Evolutionary conservation across 2,797 vertebrate genomes (phyloP).

Genomic region (Brachymystax lenok): DNA sequence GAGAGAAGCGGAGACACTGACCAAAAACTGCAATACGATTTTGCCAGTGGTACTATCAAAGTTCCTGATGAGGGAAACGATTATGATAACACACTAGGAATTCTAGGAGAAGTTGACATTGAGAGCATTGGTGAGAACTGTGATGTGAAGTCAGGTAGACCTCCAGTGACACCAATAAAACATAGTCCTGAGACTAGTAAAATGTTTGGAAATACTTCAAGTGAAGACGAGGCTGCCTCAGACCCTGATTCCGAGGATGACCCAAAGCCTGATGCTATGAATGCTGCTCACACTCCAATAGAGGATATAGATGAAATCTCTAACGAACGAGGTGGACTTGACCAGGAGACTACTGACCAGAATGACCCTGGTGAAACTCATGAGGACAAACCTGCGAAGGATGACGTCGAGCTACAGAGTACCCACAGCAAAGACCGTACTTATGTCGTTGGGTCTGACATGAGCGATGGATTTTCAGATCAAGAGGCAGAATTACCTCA

Average conservation of each 20-base stretch:
- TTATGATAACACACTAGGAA: slow-evolving; percentile 27
- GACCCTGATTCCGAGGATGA: slow-evolving; percentile 16
- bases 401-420: background rate
- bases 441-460: slow-evolving; percentile 19
- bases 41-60: slow-evolving; percentile 48
- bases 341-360: background rate
- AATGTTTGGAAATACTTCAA: slow-evolving; percentile 2
- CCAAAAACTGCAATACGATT: slow-evolving; percentile 58
- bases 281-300: slow-evolving; percentile 31
- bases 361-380: slow-evolving; percentile 14
- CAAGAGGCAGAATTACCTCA: slow-evolving; percentile 64
- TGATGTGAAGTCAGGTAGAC: background rate
- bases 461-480: slow-evolving; percentile 27
- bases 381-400: slow-evolving; percentile 14
- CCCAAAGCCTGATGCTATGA: slow-evolving; percentile 36
- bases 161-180: background rate
- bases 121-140: slow-evolving; percentile 1
- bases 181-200: background rate
- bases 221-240: slow-evolving; percentile 1
- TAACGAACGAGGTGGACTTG: background rate
- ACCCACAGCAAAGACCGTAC: background rate
- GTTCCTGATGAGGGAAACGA: slow-evolving; percentile 30
- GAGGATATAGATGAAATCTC: slow-evolving; percentile 5
- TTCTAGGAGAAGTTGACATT: slow-evolving; percentile 7
- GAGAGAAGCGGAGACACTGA: slow-evolving; percentile 66